These are phyloP conservation scores for Oreonectes daqikongensis DNA, from an alignment of 2,797 vertebrate genomes.

Conservation along the genomic window DNA sequence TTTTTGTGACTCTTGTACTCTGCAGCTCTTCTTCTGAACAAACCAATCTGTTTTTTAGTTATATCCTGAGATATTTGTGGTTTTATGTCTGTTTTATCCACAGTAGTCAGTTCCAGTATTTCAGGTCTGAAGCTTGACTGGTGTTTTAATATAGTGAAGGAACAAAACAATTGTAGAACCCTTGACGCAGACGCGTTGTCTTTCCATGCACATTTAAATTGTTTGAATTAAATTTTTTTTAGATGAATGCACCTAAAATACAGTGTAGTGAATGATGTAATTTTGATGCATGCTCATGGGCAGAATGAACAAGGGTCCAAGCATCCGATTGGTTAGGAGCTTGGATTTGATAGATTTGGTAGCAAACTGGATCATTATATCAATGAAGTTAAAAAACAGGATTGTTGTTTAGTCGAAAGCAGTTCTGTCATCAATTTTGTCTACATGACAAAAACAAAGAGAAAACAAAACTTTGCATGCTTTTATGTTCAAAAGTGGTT, in stretches of 20 bases:
- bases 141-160: neutral
- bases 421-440: too few relatives aligned
- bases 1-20: neutral
- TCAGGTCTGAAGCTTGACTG: neutral
- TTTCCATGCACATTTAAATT: too few relatives aligned
- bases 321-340: constrained; percentile 4
- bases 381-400: neutral
- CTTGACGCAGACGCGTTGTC: too few relatives aligned
- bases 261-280: neutral
- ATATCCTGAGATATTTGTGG: neutral
- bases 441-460: too few relatives aligned
- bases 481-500: too few relatives aligned
- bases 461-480: too few relatives aligned
- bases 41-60: neutral
- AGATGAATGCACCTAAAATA: neutral
- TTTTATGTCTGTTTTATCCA: neutral
- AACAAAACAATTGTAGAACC: neutral
- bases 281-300: constrained; percentile 12
- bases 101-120: neutral
- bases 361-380: too few relatives aligned
- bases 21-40: neutral
- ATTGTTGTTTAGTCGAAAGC: too few relatives aligned
- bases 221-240: neutral
- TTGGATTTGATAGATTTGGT: constrained; percentile 1
- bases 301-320: neutral